Base-by-base conservation (phyloP, 1,140 invertebrate species). In the Ceratoteleas bidentatus region DNA sequence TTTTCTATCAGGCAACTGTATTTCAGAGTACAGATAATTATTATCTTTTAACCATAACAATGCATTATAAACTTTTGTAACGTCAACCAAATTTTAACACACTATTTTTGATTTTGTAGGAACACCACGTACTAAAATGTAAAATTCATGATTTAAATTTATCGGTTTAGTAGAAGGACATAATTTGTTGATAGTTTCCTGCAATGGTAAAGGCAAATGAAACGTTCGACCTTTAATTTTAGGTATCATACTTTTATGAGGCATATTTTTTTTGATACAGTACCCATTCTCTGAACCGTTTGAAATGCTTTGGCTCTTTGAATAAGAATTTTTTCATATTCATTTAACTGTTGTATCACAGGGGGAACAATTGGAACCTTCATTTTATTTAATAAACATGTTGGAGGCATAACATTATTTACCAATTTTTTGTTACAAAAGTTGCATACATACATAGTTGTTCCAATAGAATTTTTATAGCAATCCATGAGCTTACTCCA, bases 271-370 rank as follows among this genome's bases (percentile, higher is more conserved):
- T 24, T 86, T 84, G 69, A 52, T 36, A 87, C 83, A 2, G 85
- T 72, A n/a, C 32, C 49, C 72, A 86, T 86, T 74, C 75, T 74
- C 69, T 84, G 70, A 52, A 90, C 70, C 4, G 66, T 76, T 84
- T 90, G 86, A 79, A 86, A 90, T 14, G 87, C 86, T 83, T 88
- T 88, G 10, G 85, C 88, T 83, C 85, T 62, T 73, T 90, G 85
- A 50, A 88, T 87, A 9, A 87, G 69, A 32, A 87, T 84, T 66
- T 84, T 83, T 70, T 87, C 86, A 56, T 81, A 85, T 32, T 82
- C 62, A 82, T 76, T 82, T 8, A 82, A 58, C 15, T 40, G 6
- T 57, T 58, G 10, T n/a, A 64, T 53, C 45, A 40, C 65, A 38
- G 24, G 6, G 36, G 53, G 60, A 32, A 56, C 15, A 40, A 0